These are phyloP conservation scores for Pollimyrus isidori DNA, from an alignment of 2,113 vertebrate genomes.

Conservation along the genomic window DNA sequence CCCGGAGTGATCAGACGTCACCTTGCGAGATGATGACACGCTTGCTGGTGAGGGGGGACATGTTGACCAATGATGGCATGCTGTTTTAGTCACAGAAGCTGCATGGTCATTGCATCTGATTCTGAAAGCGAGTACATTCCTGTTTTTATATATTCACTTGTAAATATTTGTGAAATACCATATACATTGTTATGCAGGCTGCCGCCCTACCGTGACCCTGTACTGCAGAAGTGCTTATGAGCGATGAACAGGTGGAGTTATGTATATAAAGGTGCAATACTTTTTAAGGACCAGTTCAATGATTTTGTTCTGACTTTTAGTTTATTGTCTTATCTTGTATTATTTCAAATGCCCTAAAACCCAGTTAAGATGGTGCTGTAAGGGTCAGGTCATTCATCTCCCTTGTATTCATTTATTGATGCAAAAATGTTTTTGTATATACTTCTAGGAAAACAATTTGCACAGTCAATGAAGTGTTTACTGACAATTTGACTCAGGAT, in stretches of 20 bases:
- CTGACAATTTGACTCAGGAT: constrained; percentile 1
- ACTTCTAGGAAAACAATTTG: neutral
- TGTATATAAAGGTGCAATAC: neutral
- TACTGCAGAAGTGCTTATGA: neutral
- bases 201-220: neutral
- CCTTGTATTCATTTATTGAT: neutral
- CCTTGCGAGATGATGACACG: neutral
- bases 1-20: neutral
- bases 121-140: neutral
- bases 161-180: neutral
- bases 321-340: neutral
- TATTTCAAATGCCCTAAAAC: neutral
- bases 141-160: neutral
- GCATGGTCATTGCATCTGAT: neutral
- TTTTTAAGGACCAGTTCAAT: neutral
- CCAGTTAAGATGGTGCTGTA: neutral
- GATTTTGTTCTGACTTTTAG: neutral
- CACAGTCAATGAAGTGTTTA: neutral
- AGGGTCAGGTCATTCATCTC: neutral
- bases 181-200: neutral
- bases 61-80: neutral
- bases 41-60: neutral
- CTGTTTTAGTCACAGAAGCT: neutral
- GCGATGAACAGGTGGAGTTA: neutral
- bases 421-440: neutral